phyloP scores from a whole-genome alignment of 2,113 vertebrate genomes.

The Hoplias malabaricus region DNA sequence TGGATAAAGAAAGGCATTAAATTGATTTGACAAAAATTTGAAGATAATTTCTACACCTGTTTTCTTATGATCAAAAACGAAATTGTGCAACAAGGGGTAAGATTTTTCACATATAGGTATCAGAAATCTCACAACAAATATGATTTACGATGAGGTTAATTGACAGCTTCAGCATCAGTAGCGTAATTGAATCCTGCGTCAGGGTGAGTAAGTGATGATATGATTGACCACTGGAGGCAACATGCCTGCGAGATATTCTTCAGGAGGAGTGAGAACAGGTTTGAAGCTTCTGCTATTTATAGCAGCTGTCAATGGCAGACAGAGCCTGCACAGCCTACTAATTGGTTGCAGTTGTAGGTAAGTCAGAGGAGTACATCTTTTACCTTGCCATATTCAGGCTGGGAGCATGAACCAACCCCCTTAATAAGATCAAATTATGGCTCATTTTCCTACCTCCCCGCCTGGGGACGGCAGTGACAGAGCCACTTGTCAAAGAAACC shows the following conservation, averaged over 20 bases:
- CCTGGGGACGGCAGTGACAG: conserved; percentile 52
- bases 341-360: conserved; percentile 66
- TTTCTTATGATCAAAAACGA: no score
- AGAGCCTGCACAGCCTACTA: conserved; percentile 50
- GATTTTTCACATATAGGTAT: no score
- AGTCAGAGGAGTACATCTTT: conserved; percentile 44
- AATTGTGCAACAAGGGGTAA: no score
- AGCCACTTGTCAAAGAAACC: conserved; percentile 62
- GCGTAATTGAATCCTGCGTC: conserved; percentile 20
- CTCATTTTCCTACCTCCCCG: conserved; percentile 52
- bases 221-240: conserved; percentile 17
- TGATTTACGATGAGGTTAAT: background rate
- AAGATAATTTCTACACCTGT: no score
- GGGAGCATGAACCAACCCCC: conserved; percentile 36
- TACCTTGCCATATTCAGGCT: conserved; percentile 30
- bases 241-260: conserved; percentile 39
- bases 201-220: conserved; percentile 33
- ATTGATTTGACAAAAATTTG: no score
- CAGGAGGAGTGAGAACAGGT: conserved; percentile 55
- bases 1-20: no score
- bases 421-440: conserved; percentile 56
- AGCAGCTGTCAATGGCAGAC: conserved; percentile 63
- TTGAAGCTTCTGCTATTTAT: conserved; percentile 64
- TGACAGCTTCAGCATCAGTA: background rate
- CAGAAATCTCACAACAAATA: no score